A percentile compares a stretch with the other conserved stretches of the same genome.
Conservation (phyloP, 2,888 invertebrate genomes). For the Ramazzottius varieornatus region DNA sequence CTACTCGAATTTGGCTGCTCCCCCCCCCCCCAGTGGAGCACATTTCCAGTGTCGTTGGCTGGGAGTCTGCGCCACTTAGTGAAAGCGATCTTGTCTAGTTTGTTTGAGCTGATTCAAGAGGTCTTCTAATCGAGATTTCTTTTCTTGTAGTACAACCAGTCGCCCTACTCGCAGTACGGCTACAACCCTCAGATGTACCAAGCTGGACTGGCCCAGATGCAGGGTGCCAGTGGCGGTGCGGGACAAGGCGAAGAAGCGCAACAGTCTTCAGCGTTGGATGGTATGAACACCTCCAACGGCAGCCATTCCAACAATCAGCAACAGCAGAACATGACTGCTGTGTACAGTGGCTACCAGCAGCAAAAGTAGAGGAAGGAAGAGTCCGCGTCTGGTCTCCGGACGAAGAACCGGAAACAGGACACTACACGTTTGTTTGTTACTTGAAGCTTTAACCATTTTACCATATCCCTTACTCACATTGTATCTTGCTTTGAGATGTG, state of each 20-base stretch:
- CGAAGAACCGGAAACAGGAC: too few relatives aligned
- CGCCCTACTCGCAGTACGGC: neutral
- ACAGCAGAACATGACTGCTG: neutral
- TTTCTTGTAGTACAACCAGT: neutral
- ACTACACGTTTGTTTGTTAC: too few relatives aligned
- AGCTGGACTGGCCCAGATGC: neutral
- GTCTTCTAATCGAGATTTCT: neutral
- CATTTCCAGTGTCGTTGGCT: too few relatives aligned
- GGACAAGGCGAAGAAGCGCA: neutral
- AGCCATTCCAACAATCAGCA: neutral
- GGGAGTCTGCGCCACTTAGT: too few relatives aligned
- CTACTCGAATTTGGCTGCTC: too few relatives aligned
- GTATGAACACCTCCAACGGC: neutral
- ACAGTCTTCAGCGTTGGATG: neutral
- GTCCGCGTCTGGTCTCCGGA: too few relatives aligned
- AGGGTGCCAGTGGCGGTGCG: neutral
- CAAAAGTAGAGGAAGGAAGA: neutral
- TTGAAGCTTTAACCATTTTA: too few relatives aligned
- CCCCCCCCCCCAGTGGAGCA: too few relatives aligned
- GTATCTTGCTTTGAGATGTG: too few relatives aligned
- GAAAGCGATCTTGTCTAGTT: neutral
- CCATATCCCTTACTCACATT: too few relatives aligned
- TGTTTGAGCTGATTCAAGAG: neutral
- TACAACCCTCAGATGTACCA: conserved; percentile 1
- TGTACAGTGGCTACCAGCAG: neutral